Percentiles rank a stretch among this genome's conserved stretches.
Conservation (phyloP, 2,113 vertebrate genomes). For the Tragelaphus scriptus region DNA sequence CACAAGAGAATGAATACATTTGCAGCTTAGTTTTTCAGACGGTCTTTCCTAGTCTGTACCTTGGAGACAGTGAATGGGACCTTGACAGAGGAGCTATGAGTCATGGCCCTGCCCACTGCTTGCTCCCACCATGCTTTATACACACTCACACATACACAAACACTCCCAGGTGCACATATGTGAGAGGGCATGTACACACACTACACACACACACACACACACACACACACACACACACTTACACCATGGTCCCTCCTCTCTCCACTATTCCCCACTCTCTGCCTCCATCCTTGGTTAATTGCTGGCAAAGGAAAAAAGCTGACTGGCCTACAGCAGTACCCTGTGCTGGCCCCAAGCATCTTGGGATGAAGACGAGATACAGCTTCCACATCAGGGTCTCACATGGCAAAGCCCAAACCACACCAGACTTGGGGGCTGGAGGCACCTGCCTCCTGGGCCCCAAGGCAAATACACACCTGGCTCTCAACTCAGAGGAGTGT, state of each 20-base stretch:
- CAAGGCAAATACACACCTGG: too few relatives aligned
- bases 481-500: fast-evolving
- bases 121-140: background rate
- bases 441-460: background rate
- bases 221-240: background rate
- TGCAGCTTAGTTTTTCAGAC: background rate
- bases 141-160: fast-evolving
- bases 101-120: fast-evolving
- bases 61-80: fast-evolving
- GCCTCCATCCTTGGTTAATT: background rate
- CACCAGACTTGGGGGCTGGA: background rate
- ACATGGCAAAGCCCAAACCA: fast-evolving
- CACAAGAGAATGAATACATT: background rate
- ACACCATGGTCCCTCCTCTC: fast-evolving
- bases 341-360: background rate
- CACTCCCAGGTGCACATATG: too few relatives aligned
- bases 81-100: background rate
- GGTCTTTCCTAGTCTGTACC: background rate
- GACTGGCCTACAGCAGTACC: fast-evolving
- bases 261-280: fast-evolving
- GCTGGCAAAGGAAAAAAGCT: background rate
- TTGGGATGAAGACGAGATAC: fast-evolving
- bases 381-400: background rate
- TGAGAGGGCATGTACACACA: background rate
- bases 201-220: background rate